phyloP scores from a whole-genome alignment of 2,113 vertebrate species.

The Vireo altiloquus region DNA sequence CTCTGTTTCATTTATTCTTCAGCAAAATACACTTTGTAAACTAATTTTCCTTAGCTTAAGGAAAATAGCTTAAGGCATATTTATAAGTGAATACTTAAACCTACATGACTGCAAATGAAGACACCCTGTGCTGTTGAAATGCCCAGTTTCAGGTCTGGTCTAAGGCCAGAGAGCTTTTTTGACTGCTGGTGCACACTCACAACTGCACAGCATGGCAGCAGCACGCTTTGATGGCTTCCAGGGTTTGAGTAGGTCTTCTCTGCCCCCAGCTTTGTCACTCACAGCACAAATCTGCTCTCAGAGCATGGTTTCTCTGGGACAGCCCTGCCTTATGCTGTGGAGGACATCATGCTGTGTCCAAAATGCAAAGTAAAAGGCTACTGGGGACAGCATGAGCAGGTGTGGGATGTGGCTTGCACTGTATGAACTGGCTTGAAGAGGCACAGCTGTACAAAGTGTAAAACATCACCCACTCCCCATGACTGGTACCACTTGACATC shows the following conservation, averaged over 20 bases:
- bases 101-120: background rate
- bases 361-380: background rate
- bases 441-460: background rate
- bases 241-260: background rate
- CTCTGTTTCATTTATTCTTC: background rate
- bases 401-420: background rate
- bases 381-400: fast-evolving
- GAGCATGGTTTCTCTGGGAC: background rate
- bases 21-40: background rate
- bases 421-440: background rate
- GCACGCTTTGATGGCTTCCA: background rate
- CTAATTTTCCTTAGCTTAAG: background rate
- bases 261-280: background rate
- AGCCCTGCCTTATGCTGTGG: background rate
- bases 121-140: background rate
- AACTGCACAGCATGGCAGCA: background rate
- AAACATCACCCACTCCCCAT: background rate
- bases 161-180: background rate
- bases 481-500: background rate
- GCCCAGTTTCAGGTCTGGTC: background rate
- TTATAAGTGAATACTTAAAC: background rate
- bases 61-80: background rate
- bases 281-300: background rate
- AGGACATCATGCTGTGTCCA: background rate
- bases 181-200: fast-evolving